Percentiles rank a stretch among this genome's conserved stretches.
phyloP scores from a whole-genome alignment of 2,113 vertebrate genomes.

The Lepus europaeus region DNA sequence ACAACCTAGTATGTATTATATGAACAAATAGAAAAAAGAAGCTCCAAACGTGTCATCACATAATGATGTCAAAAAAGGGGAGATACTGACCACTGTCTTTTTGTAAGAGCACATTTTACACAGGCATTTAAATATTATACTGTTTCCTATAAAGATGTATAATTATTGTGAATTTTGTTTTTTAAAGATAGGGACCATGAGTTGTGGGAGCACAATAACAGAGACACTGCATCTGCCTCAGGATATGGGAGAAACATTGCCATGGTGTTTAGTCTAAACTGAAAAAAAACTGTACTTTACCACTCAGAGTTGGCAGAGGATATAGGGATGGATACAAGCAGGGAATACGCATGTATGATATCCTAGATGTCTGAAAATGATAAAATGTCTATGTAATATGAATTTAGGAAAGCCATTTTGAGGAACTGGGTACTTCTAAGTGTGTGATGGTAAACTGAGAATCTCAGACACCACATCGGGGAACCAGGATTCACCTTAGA shows the following conservation, averaged over 20 bases:
- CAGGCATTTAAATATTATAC: too few species aligned
- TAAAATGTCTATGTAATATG: background rate
- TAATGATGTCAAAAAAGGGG: too few species aligned
- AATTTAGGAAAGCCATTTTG: background rate
- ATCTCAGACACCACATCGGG: background rate
- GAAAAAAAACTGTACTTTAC: background rate
- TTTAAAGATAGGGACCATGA: too few species aligned
- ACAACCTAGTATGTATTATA: too few species aligned
- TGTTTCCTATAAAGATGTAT: too few species aligned
- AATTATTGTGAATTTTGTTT: too few species aligned
- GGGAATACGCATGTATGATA: background rate
- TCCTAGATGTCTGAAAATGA: background rate
- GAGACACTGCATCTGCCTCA: background rate
- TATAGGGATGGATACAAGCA: background rate
- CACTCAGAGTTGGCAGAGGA: background rate
- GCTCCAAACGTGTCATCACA: too few species aligned
- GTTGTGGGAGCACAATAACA: background rate
- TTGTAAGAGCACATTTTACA: too few species aligned
- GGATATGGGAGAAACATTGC: background rate
- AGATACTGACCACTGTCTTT: too few species aligned
- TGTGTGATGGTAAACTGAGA: background rate
- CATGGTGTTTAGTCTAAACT: background rate
- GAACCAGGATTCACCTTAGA: background rate
- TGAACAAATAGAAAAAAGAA: too few species aligned
- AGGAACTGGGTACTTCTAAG: background rate